Conservation (phyloP, 2,797 vertebrate genomes). For the Coranthus polyacanthus region DNA sequence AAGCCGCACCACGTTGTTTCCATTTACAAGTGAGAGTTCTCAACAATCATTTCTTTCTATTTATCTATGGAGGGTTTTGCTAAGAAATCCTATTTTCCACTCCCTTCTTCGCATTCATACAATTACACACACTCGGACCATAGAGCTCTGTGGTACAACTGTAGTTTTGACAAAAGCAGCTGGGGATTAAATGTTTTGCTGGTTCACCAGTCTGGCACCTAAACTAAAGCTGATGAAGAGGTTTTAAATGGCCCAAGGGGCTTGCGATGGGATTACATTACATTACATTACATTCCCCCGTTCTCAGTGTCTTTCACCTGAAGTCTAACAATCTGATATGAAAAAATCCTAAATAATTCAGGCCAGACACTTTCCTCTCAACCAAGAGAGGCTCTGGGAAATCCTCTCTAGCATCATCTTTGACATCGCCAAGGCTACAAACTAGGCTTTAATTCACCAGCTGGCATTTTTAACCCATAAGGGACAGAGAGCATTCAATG, state of each 20-base stretch:
- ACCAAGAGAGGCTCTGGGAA: slow-evolving; percentile 5
- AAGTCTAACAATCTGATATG: background rate
- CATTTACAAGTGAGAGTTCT: background rate
- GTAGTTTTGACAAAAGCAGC: slow-evolving; percentile 13
- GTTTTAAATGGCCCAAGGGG: slow-evolving; percentile 4
- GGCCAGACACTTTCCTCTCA: slow-evolving; percentile 1
- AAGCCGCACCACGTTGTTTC: background rate
- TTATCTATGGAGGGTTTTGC: background rate
- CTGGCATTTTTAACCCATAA: slow-evolving; percentile 27
- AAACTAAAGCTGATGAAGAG: slow-evolving; percentile 25
- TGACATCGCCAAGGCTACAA: background rate
- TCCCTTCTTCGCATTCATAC: slow-evolving; percentile 1
- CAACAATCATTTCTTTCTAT: background rate
- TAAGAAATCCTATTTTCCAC: background rate
- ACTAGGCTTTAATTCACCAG: slow-evolving; percentile 22
- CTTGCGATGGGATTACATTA: slow-evolving; percentile 25
- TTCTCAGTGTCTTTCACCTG: background rate
- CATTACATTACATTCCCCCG: slow-evolving; percentile 19
- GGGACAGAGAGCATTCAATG: slow-evolving; percentile 42
- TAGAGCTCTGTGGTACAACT: background rate
- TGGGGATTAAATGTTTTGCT: slow-evolving; percentile 20
- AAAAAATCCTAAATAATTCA: slow-evolving; percentile 13
- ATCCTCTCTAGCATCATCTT: slow-evolving; percentile 23
- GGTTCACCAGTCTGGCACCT: slow-evolving; percentile 37
- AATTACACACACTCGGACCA: slow-evolving; percentile 20